These are phyloP conservation scores for Drosophila parabipectinata DNA, from an alignment of 1,140 invertebrate species.

Conservation along the genomic window DNA sequence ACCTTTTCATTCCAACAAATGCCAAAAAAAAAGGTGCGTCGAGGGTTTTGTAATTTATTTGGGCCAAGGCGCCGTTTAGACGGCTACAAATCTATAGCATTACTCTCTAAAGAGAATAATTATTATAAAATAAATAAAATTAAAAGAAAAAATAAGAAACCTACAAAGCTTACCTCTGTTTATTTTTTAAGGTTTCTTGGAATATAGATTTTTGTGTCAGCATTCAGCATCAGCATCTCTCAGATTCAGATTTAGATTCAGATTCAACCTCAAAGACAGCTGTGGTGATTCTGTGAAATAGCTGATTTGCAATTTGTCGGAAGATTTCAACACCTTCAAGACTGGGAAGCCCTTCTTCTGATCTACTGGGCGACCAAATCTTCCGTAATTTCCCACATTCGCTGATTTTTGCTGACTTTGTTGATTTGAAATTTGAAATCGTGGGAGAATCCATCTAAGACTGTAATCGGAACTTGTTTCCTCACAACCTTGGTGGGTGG, in stretches of 20 bases:
- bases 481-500: conserved; percentile 27
- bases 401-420: neutral
- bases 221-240: neutral
- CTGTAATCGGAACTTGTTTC: conserved; percentile 2
- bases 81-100: conserved; percentile 14
- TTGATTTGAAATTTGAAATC: neutral
- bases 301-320: neutral
- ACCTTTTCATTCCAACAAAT: conserved; percentile 73
- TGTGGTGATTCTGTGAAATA: neutral
- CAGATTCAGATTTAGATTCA: neutral
- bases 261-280: neutral
- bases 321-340: conserved; percentile 4
- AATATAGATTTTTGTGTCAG: neutral
- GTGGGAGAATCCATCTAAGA: neutral
- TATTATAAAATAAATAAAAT: neutral
- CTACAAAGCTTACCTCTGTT: neutral
- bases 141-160: neutral
- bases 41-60: conserved; percentile 63
- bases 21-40: conserved; percentile 45
- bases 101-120: neutral
- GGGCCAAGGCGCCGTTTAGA: conserved; percentile 61
- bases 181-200: neutral
- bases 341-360: neutral
- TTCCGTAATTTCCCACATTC: neutral
- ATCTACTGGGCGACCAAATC: neutral